Evolutionary conservation across 92 coral and sea anemone genomes (phyloP).

Genomic region (Heteractis magnifica): DNA sequence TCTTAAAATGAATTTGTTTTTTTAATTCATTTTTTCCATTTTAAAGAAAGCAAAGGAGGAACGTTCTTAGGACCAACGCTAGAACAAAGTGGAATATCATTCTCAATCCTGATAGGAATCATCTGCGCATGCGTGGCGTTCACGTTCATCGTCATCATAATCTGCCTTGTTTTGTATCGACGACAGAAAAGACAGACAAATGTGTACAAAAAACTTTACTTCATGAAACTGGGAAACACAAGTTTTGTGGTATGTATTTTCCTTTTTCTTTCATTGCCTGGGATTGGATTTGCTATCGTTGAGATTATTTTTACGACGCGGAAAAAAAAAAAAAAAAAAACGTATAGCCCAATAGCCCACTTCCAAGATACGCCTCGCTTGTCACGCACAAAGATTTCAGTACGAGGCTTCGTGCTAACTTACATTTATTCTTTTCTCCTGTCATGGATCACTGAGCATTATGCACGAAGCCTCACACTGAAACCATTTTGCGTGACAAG

Average conservation of each 20-base stretch:
- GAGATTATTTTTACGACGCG: too few relatives aligned
- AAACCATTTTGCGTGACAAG: too few relatives aligned
- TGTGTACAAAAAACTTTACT: conserved; percentile 51
- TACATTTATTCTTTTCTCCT: too few relatives aligned
- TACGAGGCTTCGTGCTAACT: too few relatives aligned
- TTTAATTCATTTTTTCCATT: neutral
- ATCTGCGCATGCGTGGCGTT: conserved; percentile 44
- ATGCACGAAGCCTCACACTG: too few relatives aligned
- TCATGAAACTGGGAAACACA: conserved; percentile 53
- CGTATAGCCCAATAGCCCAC: too few relatives aligned
- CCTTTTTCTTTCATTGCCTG: neutral
- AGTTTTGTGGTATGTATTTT: conserved; percentile 60
- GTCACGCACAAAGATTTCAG: too few relatives aligned
- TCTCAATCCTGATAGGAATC: conserved; percentile 25
- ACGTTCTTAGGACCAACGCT: neutral
- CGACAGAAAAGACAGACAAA: conserved; percentile 64
- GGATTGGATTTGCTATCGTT: too few relatives aligned
- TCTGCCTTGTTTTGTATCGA: conserved; percentile 47
- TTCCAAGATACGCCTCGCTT: too few relatives aligned
- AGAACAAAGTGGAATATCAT: neutral
- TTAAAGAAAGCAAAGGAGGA: neutral
- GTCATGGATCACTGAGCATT: too few relatives aligned
- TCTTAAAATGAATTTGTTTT: neutral
- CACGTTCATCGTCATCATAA: conserved; percentile 32
- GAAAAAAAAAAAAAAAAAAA: too few relatives aligned